These are phyloP conservation scores for Aepyceros melampus DNA, from an alignment of 2,113 vertebrate genomes.

Conservation along the genomic window DNA sequence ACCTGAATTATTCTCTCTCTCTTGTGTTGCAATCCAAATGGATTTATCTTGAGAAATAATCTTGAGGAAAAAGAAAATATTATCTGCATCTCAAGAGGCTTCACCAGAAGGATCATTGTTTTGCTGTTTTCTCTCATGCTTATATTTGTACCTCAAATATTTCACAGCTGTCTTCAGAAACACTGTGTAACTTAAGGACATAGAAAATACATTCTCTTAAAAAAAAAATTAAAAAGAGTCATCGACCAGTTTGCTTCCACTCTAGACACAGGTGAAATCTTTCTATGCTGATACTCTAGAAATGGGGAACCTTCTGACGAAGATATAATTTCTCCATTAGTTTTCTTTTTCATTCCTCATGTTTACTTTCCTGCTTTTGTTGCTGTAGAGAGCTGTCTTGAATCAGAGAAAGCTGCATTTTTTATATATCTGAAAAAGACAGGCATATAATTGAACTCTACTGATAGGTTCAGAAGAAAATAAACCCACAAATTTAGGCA, in stretches of 20 bases:
- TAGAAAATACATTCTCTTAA: not conserved
- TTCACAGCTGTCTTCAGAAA: constrained; percentile 22
- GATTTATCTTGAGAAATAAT: not conserved
- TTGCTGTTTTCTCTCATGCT: not conserved
- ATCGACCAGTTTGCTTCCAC: not conserved
- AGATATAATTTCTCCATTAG: not conserved
- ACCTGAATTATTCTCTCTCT: not conserved
- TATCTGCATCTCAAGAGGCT: not conserved
- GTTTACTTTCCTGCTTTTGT: not conserved
- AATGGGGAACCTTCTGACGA: not conserved
- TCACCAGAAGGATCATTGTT: not conserved
- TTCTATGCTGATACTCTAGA: not conserved
- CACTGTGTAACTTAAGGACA: not conserved
- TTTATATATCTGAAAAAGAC: not conserved
- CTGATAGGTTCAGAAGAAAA: not conserved
- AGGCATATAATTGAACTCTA: not conserved
- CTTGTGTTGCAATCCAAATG: not conserved
- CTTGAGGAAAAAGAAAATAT: constrained; percentile 10
- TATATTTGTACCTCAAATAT: constrained; percentile 5
- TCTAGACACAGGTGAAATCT: not conserved
- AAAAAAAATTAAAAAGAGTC: not conserved
- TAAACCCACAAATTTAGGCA: not conserved
- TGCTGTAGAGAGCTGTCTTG: not conserved
- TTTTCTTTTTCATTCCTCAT: not conserved
- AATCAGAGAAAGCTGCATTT: not conserved